A percentile compares a stretch with the other conserved stretches of the same genome.
These are phyloP conservation scores for Lacanobia oleracea DNA, from an alignment of 2,888 invertebrate species.

Conservation along the genomic window DNA sequence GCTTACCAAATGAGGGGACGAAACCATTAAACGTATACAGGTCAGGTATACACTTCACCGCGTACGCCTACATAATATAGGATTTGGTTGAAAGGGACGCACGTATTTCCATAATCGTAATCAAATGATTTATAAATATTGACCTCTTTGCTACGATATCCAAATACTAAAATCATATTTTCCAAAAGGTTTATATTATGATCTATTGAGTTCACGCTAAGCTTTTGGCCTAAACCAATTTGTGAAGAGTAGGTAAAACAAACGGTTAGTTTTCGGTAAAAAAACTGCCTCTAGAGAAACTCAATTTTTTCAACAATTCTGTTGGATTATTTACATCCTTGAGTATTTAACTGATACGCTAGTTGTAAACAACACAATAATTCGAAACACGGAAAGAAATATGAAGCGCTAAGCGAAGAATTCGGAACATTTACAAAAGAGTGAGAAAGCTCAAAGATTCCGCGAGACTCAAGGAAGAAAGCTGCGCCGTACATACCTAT, in stretches of 20 bases:
- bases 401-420: constrained; percentile 46
- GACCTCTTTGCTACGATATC: constrained; percentile 33
- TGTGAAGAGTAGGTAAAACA: neutral
- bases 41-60: constrained; percentile 57
- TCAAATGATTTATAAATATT: constrained; percentile 60
- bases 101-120: constrained; percentile 55
- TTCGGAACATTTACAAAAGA: constrained; percentile 50
- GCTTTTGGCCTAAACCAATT: constrained; percentile 16
- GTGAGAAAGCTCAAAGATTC: constrained; percentile 53
- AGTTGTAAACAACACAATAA: constrained; percentile 45
- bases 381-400: constrained; percentile 43
- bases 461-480: constrained; percentile 49
- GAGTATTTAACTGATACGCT: constrained; percentile 16
- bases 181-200: constrained; percentile 29
- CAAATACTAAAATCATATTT: constrained; percentile 31
- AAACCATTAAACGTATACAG: constrained; percentile 65
- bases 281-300: neutral
- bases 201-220: constrained; percentile 26
- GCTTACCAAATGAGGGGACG: constrained; percentile 60
- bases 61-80: constrained; percentile 50
- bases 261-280: neutral
- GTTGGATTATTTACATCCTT: constrained; percentile 2
- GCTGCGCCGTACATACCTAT: constrained; percentile 42
- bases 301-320: neutral
- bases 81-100: constrained; percentile 59